Percentiles rank a stretch among this genome's conserved stretches.
These are phyloP conservation scores for Philotrypesis tridentata DNA, from an alignment of 1,140 invertebrate species.

Conservation along the genomic window DNA sequence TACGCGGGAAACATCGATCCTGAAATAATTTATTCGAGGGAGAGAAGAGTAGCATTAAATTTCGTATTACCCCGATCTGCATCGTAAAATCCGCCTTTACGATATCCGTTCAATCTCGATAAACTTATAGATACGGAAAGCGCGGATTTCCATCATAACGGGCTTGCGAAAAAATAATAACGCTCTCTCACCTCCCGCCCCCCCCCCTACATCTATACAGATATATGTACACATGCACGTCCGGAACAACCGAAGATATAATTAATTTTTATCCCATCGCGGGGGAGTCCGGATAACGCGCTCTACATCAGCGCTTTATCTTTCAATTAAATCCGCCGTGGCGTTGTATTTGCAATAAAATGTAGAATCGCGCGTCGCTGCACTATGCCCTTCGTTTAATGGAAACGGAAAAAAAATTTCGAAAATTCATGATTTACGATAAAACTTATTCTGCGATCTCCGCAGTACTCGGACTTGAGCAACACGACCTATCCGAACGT, in stretches of 20 bases:
- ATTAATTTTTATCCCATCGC: too few relatives aligned
- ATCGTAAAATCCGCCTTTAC: conserved; percentile 48
- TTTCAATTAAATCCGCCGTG: background rate
- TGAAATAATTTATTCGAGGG: too few relatives aligned
- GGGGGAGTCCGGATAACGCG: too few relatives aligned
- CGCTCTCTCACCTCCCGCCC: too few relatives aligned
- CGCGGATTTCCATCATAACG: too few relatives aligned
- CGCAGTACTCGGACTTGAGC: conserved; percentile 92
- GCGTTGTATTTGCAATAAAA: background rate
- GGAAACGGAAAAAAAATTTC: too few relatives aligned
- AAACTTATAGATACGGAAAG: background rate
- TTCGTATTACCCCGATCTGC: background rate
- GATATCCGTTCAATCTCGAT: conserved; percentile 20
- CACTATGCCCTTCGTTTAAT: too few relatives aligned
- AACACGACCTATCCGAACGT: conserved; percentile 92
- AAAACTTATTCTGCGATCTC: background rate
- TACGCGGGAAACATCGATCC: too few relatives aligned
- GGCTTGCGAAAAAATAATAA: background rate
- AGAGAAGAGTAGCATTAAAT: background rate
- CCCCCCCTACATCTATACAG: background rate
- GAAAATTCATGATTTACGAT: background rate
- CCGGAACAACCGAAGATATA: too few relatives aligned
- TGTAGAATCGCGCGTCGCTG: background rate
- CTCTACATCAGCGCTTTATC: background rate
- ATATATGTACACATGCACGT: background rate